These are phyloP conservation scores for Aptenodytes forsteri DNA, from an alignment of 2,113 vertebrate genomes.

Conservation along the genomic window DNA sequence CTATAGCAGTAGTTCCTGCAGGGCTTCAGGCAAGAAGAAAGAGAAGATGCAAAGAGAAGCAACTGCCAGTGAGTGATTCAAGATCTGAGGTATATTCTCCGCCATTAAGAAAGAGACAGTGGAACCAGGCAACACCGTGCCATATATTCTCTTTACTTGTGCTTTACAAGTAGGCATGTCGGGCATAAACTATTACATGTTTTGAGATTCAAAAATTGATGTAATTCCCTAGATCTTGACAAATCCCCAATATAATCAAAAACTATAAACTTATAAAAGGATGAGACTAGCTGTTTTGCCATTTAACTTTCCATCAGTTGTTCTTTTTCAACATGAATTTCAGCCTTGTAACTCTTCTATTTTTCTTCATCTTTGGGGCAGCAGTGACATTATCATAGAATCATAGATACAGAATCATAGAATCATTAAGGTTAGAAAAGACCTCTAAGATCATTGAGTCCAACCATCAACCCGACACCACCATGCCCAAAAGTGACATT, in stretches of 20 bases:
- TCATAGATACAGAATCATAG: too few species aligned
- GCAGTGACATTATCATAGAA: not conserved
- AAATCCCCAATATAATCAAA: not conserved
- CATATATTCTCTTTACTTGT: not conserved
- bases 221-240: not conserved
- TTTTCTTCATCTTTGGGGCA: not conserved
- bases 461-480: too few species aligned
- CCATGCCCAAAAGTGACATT: too few species aligned
- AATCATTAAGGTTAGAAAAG: too few species aligned
- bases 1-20: not conserved
- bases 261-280: not conserved
- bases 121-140: not conserved
- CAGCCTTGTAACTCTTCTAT: not conserved
- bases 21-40: not conserved
- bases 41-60: not conserved
- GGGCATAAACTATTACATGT: accelerated
- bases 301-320: not conserved
- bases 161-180: not conserved
- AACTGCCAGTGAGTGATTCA: not conserved
- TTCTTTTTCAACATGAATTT: not conserved
- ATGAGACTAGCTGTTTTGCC: not conserved
- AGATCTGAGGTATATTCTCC: not conserved
- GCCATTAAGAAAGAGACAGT: not conserved
- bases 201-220: not conserved
- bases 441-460: too few species aligned